phyloP scores from a whole-genome alignment of 2,113 vertebrate species.

The Picathartes gymnocephalus region DNA sequence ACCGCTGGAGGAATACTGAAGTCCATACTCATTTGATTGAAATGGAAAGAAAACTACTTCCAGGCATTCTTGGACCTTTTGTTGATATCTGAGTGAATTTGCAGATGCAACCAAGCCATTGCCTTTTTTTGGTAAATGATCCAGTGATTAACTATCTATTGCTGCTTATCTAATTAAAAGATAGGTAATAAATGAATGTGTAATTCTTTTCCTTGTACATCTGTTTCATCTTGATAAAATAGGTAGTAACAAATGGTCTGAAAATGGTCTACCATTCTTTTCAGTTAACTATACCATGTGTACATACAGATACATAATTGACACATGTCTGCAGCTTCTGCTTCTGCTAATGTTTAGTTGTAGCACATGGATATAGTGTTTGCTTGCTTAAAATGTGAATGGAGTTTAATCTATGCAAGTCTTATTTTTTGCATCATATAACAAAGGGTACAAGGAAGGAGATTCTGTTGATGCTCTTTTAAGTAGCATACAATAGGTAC shows the following conservation, averaged over 20 bases:
- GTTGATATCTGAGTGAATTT: not conserved
- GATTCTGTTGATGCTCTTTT: not conserved
- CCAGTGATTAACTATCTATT: not conserved
- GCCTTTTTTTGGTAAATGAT: not conserved
- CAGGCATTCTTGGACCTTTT: conserved; percentile 18
- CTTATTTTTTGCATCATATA: not conserved
- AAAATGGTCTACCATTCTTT: not conserved
- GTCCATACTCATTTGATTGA: conserved; percentile 22
- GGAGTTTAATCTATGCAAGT: not conserved
- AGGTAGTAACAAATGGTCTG: not conserved
- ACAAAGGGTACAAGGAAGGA: not conserved
- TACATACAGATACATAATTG: not conserved
- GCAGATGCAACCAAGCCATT: not conserved
- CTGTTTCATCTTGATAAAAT: not conserved
- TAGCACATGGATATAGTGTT: not conserved
- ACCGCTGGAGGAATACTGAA: not conserved
- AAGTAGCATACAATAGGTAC: not conserved
- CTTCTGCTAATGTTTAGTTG: not conserved
- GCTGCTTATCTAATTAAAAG: not conserved
- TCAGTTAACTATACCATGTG: not conserved
- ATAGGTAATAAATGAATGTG: not conserved
- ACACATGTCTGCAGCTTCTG: not conserved
- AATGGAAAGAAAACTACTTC: conserved; percentile 25
- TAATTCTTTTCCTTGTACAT: not conserved
- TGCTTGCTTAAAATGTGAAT: not conserved